These are phyloP conservation scores for Eueides isabella DNA, from an alignment of 1,140 invertebrate species.

Conservation along the genomic window DNA sequence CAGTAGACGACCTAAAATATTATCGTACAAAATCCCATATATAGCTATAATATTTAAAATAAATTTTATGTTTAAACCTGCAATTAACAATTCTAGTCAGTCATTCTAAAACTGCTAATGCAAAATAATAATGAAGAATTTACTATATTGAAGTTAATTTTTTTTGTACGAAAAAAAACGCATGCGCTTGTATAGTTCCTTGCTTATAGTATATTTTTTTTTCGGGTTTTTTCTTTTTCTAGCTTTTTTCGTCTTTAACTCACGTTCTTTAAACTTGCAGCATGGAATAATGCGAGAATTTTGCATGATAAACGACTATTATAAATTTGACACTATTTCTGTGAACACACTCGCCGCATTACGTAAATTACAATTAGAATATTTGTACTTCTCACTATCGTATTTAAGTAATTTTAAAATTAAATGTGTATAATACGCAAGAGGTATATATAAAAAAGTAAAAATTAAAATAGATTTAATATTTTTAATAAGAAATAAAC, in stretches of 20 bases:
- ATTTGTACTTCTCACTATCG: constrained; percentile 20
- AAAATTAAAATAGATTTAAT: no score
- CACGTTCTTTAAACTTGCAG: constrained; percentile 21
- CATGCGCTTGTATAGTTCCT: not conserved
- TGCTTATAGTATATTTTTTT: not conserved
- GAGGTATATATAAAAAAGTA: not conserved
- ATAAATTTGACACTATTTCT: constrained; percentile 51
- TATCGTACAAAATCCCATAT: no score
- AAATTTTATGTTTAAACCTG: no score
- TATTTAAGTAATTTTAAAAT: not conserved
- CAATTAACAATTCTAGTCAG: no score
- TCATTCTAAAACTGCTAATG: no score
- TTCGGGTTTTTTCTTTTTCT: not conserved
- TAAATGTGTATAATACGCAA: not conserved
- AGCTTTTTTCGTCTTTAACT: not conserved
- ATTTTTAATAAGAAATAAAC: no score
- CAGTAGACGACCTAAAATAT: no score
- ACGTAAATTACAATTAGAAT: constrained; percentile 39
- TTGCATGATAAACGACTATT: constrained; percentile 40
- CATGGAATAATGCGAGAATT: constrained; percentile 31
- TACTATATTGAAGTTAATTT: no score
- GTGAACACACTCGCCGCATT: constrained; percentile 33
- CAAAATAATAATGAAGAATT: no score
- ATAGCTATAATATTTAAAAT: no score
- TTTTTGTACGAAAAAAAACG: not conserved